A percentile compares a stretch with the other conserved stretches of the same genome.
These are phyloP conservation scores for Butastur rufipennis DNA, from an alignment of 2,113 vertebrate species.

Conservation along the genomic window DNA sequence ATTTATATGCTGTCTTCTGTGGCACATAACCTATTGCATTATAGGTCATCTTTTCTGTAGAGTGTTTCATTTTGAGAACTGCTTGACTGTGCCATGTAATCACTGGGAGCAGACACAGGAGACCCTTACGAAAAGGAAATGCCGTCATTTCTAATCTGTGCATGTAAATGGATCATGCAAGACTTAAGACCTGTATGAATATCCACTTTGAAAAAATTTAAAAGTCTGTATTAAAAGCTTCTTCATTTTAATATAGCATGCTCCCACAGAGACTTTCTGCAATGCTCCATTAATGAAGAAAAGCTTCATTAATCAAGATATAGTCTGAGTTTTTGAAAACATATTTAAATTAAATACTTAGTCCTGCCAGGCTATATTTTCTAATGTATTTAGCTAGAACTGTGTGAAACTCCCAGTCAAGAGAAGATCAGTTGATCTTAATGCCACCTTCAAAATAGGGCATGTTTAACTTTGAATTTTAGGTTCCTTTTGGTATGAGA, in stretches of 20 bases:
- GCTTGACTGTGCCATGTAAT: slow-evolving; percentile 5
- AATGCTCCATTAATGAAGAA: slow-evolving; percentile 30
- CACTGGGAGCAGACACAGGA: background rate
- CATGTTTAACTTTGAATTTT: background rate
- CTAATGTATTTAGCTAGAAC: slow-evolving; percentile 33
- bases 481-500: background rate
- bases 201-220: slow-evolving; percentile 34
- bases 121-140: background rate
- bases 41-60: slow-evolving; percentile 54
- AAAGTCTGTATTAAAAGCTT: slow-evolving; percentile 56
- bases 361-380: slow-evolving; percentile 12
- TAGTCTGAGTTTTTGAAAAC: background rate
- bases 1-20: slow-evolving; percentile 67
- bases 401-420: background rate
- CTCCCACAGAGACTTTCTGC: background rate
- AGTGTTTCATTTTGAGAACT: slow-evolving; percentile 26
- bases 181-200: slow-evolving; percentile 55
- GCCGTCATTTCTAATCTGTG: slow-evolving; percentile 27
- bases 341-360: slow-evolving; percentile 6
- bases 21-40: slow-evolving; percentile 53
- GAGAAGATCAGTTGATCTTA: background rate
- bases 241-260: background rate
- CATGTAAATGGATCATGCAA: slow-evolving; percentile 59
- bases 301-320: slow-evolving; percentile 28
- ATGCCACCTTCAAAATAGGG: background rate